phyloP scores from a whole-genome alignment of 2,797 vertebrate species.

The Halcyon badia region DNA sequence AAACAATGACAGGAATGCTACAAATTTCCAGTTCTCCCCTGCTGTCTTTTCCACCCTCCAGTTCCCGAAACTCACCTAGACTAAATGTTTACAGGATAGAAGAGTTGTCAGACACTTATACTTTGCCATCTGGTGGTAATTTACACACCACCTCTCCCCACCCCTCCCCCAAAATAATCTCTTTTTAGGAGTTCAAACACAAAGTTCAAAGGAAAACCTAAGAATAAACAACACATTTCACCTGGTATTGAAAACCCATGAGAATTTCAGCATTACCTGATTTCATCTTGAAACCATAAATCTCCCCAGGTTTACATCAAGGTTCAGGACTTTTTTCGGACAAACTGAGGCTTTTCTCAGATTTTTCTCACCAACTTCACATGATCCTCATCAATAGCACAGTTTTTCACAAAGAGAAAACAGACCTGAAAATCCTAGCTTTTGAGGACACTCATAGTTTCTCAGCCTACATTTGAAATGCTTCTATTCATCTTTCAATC shows the following conservation, averaged over 20 bases:
- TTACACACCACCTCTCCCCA: not conserved
- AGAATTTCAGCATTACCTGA: slow-evolving; percentile 44
- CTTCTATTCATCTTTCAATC: not conserved
- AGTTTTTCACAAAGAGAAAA: slow-evolving; percentile 35
- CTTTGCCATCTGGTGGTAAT: slow-evolving; percentile 47
- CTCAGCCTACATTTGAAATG: not conserved
- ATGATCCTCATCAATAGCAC: not conserved
- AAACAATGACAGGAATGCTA: slow-evolving; percentile 11
- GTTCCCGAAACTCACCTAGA: slow-evolving; percentile 49
- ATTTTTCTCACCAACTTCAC: slow-evolving; percentile 34
- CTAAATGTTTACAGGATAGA: slow-evolving; percentile 48
- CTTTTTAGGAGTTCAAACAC: slow-evolving; percentile 53
- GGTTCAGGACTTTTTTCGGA: not conserved
- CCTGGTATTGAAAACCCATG: slow-evolving; percentile 19
- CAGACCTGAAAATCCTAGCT: not conserved
- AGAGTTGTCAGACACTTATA: slow-evolving; percentile 48
- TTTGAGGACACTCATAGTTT: not conserved
- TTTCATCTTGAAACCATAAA: slow-evolving; percentile 66
- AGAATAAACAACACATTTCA: slow-evolving; percentile 62
- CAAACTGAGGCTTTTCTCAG: not conserved
- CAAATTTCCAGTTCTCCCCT: not conserved
- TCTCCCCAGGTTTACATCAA: slow-evolving; percentile 13
- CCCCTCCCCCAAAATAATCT: not conserved
- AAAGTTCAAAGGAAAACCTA: slow-evolving; percentile 57
- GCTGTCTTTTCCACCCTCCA: slow-evolving; percentile 25